A percentile compares a stretch with the other conserved stretches of the same genome.
Evolutionary conservation across 2,888 invertebrate species (phyloP).

Genomic region (Stenolophus ochropezus): DNA sequence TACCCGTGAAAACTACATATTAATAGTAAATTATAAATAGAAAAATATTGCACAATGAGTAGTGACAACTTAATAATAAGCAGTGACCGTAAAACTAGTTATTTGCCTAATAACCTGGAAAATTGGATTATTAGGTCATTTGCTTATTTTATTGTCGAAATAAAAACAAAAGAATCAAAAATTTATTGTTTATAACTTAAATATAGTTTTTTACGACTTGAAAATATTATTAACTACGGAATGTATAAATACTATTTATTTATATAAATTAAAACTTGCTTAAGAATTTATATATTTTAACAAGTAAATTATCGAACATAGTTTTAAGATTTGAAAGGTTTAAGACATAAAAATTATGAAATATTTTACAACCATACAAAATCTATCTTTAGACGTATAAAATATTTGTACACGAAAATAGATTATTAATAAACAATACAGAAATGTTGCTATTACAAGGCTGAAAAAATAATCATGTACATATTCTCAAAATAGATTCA

Average conservation of each 20-base stretch:
- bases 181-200: no score
- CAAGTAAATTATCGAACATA: not conserved
- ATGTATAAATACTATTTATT: not conserved
- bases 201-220: no score
- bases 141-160: not conserved
- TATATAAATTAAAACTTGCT: no score
- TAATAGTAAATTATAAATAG: not conserved
- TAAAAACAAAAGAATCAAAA: not conserved
- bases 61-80: not conserved
- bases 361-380: not conserved
- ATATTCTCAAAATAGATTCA: slow-evolving; percentile 25
- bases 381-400: slow-evolving; percentile 15
- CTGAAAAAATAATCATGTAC: slow-evolving; percentile 16
- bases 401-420: slow-evolving; percentile 41
- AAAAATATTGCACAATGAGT: not conserved
- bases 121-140: not conserved
- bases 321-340: not conserved
- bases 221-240: no score
- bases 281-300: no score
- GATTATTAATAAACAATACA: slow-evolving; percentile 41
- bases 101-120: no score
- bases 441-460: slow-evolving; percentile 9
- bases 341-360: not conserved
- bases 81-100: not conserved
- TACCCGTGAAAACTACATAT: not conserved